These are phyloP conservation scores for Mico argentatus DNA, from an alignment of 2,797 vertebrate genomes.

Conservation along the genomic window DNA sequence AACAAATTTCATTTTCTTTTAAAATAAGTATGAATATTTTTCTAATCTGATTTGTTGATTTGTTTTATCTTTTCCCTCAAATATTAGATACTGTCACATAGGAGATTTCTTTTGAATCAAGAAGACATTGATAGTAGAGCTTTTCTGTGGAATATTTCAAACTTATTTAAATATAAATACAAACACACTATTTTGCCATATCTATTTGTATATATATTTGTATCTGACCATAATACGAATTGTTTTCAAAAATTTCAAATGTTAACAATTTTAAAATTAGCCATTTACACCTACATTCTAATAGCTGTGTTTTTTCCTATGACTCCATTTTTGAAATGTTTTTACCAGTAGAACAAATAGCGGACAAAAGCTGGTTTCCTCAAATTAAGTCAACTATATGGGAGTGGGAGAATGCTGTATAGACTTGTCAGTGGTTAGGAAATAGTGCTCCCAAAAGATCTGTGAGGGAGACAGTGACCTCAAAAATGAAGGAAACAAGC, in stretches of 20 bases:
- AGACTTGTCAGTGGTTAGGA: neutral
- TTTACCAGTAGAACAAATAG: neutral
- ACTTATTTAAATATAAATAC: neutral
- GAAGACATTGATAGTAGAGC: neutral
- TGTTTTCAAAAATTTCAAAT: neutral
- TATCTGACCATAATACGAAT: neutral
- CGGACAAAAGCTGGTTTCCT: neutral
- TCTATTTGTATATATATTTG: neutral
- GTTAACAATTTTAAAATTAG: neutral
- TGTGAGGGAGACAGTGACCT: neutral
- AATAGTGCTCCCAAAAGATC: neutral
- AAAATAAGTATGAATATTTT: neutral
- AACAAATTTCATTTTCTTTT: slow-evolving; percentile 9
- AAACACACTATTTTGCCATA: neutral
- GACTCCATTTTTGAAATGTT: neutral
- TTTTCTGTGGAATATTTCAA: neutral
- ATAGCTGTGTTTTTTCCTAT: neutral
- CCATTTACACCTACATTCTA: neutral
- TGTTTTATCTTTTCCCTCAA: neutral
- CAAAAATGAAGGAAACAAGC: neutral
- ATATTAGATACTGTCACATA: neutral
- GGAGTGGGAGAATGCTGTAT: neutral
- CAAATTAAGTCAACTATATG: neutral
- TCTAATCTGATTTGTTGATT: neutral
- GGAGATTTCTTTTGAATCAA: neutral